Evolutionary conservation across 2,113 vertebrate genomes (phyloP).

Genomic region (Anthoscopus minutus): DNA sequence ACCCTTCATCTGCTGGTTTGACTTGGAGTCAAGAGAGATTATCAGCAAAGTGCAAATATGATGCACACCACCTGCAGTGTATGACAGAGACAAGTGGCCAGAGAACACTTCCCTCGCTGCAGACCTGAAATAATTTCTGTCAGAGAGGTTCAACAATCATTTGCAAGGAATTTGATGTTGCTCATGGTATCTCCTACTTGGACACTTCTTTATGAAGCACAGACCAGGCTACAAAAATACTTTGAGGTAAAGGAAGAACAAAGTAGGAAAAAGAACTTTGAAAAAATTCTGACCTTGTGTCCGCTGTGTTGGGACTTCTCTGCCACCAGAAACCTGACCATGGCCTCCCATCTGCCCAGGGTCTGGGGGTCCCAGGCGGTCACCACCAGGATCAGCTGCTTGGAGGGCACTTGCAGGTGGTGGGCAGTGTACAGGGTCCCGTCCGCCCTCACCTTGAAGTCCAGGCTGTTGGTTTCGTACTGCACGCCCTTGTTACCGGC

Average conservation of each 20-base stretch:
- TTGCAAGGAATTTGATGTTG: background rate
- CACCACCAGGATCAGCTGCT: slow-evolving; percentile 80
- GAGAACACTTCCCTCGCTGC: background rate
- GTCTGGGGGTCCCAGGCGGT: slow-evolving; percentile 71
- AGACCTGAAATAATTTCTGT: background rate
- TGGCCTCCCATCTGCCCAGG: slow-evolving; percentile 76
- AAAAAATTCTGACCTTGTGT: slow-evolving; percentile 72
- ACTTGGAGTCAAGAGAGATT: background rate
- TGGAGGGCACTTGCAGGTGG: slow-evolving; percentile 69
- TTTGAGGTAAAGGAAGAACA: background rate
- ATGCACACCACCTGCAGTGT: background rate
- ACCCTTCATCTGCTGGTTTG: background rate
- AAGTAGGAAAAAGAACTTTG: background rate
- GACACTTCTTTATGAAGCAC: background rate
- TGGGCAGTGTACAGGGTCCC: slow-evolving; percentile 79
- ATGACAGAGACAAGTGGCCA: background rate
- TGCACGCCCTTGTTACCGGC: slow-evolving; percentile 72
- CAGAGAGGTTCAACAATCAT: background rate
- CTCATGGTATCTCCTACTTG: background rate
- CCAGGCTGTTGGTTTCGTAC: slow-evolving; percentile 80
- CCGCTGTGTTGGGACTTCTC: slow-evolving; percentile 52
- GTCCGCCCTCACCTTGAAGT: slow-evolving; percentile 81
- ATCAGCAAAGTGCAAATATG: background rate
- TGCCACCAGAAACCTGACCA: slow-evolving; percentile 79
- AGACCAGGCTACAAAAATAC: background rate